Conservation (phyloP, 2,888 invertebrate species). For the Lepidochitona cinerea region DNA sequence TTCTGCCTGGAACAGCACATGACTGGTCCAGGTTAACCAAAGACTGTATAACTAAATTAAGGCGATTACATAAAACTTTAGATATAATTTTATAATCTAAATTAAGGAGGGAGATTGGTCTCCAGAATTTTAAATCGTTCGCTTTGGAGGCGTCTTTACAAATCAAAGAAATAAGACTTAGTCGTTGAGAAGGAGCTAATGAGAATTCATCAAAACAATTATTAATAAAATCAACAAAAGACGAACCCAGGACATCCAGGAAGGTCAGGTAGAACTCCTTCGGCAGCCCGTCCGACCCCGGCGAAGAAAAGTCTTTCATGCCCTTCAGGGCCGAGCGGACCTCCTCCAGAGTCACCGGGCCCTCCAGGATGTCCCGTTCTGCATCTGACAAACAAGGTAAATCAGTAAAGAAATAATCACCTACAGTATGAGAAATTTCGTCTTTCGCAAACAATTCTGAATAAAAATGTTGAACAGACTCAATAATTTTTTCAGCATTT, state of each 20-base stretch:
- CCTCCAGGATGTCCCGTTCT: not conserved
- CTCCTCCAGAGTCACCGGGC: not conserved
- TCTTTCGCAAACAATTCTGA: not conserved
- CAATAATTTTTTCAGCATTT: not conserved
- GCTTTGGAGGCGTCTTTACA: not conserved
- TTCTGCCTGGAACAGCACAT: not conserved
- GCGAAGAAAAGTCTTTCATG: not conserved
- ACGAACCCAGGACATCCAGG: not conserved
- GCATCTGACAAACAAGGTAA: not conserved
- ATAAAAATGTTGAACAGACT: not conserved
- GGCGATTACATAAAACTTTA: not conserved
- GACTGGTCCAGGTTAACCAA: not conserved
- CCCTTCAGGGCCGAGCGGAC: not conserved
- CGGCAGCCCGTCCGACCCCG: not conserved
- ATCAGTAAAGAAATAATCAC: not conserved
- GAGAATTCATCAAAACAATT: not conserved
- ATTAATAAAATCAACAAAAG: not conserved
- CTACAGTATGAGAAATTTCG: not conserved
- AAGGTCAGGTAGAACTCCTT: not conserved
- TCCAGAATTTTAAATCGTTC: not conserved
- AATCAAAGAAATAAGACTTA: not conserved
- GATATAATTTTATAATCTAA: slow-evolving; percentile 1
- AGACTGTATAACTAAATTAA: not conserved
- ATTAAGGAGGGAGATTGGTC: not conserved
- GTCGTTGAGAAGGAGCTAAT: not conserved